Base-by-base conservation (phyloP, 2,113 vertebrate genomes). In the Brachyistius frenatus region DNA sequence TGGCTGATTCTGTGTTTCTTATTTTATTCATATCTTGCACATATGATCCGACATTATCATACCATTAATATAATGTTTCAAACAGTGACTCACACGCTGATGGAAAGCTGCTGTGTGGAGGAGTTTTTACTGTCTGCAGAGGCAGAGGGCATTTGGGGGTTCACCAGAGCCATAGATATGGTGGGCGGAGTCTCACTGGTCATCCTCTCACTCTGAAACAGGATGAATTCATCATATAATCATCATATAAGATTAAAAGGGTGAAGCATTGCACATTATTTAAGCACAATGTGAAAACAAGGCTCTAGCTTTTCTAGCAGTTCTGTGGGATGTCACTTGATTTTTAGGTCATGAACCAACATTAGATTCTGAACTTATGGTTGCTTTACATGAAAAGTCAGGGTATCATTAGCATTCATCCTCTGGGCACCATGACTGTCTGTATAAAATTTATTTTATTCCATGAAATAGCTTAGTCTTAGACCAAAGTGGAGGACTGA, bases 101-200 rank as follows among this genome's bases (percentile, higher is more conserved):
- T 95, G 72, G 95, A 94, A 55, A 95, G 93, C 78, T 95, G 95
- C 85, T 95, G 95, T 2, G 92, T 93, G 87, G 93, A 89, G 76
- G 93, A 84, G 89, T 83, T 91, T 73, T 85, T 94, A 86, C 87
- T 67, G 36, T 95, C 94, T 52, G 90, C 49, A 33, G 91, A 90
- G 50, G 89, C 61, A 31, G 92, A 84, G 52, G 88, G 70, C 73
- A 88, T 65, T 70, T 94, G 93, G 31, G 94, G 93, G 85, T 93
- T 95, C 64, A 93, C 73, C 76, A 95, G 90, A 58, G 94, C 93
- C 95, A 95, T 95, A 31, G 94, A 88, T 81, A 94, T 84, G 66
- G 87, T 86, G 56, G 94, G 92, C 1, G 92, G 91, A 56, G 84
- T 70, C 72, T 93, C 93, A 41, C 80, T 88, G 81, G 66, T 86